These are phyloP conservation scores for Galleria mellonella DNA, from an alignment of 1,140 invertebrate genomes.

Conservation along the genomic window DNA sequence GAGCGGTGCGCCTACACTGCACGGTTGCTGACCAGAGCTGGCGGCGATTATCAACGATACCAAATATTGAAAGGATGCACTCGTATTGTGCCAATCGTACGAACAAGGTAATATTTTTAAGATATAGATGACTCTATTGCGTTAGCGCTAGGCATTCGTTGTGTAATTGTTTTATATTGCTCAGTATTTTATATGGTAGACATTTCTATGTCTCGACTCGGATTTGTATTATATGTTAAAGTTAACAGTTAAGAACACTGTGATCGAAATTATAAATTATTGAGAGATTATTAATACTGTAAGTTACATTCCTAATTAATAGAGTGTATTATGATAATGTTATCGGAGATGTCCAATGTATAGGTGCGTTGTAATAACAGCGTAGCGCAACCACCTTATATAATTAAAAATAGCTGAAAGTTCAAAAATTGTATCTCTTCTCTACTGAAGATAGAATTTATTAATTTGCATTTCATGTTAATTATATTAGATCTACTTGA, in stretches of 20 bases:
- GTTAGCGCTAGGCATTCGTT: slow-evolving; percentile 49
- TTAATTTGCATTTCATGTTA: slow-evolving; percentile 58
- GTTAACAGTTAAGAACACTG: slow-evolving; percentile 72
- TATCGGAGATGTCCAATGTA: slow-evolving; percentile 48
- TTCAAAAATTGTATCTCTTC: slow-evolving; percentile 50
- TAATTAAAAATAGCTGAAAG: slow-evolving; percentile 14
- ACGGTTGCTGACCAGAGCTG: background rate
- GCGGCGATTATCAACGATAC: slow-evolving; percentile 30
- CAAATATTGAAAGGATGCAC: slow-evolving; percentile 61
- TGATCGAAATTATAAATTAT: slow-evolving; percentile 75
- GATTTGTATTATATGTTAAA: slow-evolving; percentile 70
- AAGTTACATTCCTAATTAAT: slow-evolving; percentile 71
- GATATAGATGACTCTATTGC: slow-evolving; percentile 56
- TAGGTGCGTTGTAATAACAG: background rate
- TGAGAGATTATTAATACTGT: slow-evolving; percentile 72
- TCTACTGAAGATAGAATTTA: slow-evolving; percentile 44
- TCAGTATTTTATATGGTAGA: slow-evolving; percentile 68
- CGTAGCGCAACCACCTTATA: background rate
- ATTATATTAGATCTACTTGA: slow-evolving; percentile 50
- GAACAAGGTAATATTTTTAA: slow-evolving; percentile 66
- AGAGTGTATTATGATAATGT: slow-evolving; percentile 65
- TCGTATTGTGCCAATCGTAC: slow-evolving; percentile 62
- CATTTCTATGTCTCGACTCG: slow-evolving; percentile 54
- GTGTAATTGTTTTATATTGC: slow-evolving; percentile 69
- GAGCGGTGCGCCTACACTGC: slow-evolving; percentile 3